Evolutionary conservation across 2,888 invertebrate species (phyloP), one percentile per base, ranked within the genome.

Genomic region (Yponomeuta plumbellus): DNA sequence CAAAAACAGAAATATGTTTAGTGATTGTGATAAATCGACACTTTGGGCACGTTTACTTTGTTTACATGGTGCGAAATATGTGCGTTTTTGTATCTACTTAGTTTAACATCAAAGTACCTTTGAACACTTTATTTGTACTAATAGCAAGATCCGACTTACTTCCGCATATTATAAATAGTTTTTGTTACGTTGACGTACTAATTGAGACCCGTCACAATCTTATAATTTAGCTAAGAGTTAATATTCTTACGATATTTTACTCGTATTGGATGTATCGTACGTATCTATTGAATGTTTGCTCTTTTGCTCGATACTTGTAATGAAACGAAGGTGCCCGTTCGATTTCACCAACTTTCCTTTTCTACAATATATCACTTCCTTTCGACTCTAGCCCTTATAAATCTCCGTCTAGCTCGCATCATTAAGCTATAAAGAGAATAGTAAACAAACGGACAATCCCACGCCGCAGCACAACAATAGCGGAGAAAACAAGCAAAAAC

Each of bases 401-500:
- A 52, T 52, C 44, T 52, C 17, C 17, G 13, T 52, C 44, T 17
- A 13, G 67, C 69, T 69, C 69, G 74, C 74, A 76, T 79, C 78
- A 76, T 80, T 79, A 75, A 74, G 72, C 70, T 67, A 52, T 75
- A 79, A 34, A 80, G 79, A 80, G 78, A 74, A 72, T 73, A 66
- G 34, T 17, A 34, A 17, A 58, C 66, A 67, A 69, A 67, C 66
- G 64, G 44, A 61, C 20, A 20, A 58, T 67, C 65, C 56, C 44
- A 63, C 63, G 63, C 63, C 63, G 13, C 57, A 59, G 70, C 70
- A 74, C 74, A 68, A 77, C 80, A 83, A 83, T 80, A 74, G 76
- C 69, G 62, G 70, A 77, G 77, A 81, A 77, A 80, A 78, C 71
- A 72, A 78, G 72, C 73, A 73, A 76, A 75, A 80, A 77, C 78